Evolutionary conservation across 2,113 vertebrate species (phyloP), one percentile per base, ranked within the genome.

Genomic region (Tragelaphus scriptus): DNA sequence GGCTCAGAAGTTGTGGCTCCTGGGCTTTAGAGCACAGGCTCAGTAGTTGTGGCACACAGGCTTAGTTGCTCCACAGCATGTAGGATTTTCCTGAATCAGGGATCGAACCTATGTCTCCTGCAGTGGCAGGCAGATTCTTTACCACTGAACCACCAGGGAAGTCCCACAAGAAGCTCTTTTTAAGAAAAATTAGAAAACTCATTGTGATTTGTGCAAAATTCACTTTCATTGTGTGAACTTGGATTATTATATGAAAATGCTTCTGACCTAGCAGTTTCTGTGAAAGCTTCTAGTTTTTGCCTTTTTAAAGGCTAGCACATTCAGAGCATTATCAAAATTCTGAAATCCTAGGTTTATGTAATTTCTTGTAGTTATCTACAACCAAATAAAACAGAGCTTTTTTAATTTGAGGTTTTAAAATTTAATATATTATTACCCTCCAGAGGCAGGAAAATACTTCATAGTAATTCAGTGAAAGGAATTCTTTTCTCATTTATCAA

Each of bases 341-440:
- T 94, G 53, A 95, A 96, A 88, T 79, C 23, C 58, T 96, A 79
- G 79, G 84, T 93, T 79, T 90, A 84, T 85, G 30, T 40, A 85
- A 92, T 26, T 5, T 30, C 40, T 88, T 55, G 51, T 71, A 87
- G 71, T 32, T 90, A 36, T 96, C 19, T 86, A 44, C 25, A 95
- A 44, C 23, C 26, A 49, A 89, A 26, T 36, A 85, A 16, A 90
- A 68, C 13, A 91, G 75, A 89, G 61, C 6, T 84, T 84, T 26
- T 85, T 90, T 75, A 89, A 68, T 82, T 68, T 92, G n/a, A 85
- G 25, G 13, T 92, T 95, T 95, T 86, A 44, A 36, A 71, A 26
- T 40, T 90, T 96, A 65, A 94, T 84, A 23, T 79, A 59, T 87
- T 84, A 59, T 92, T 92, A 49, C n/a, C 30, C 19, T 85, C 32